These are phyloP conservation scores for Cardiocondyla obscurior DNA, from an alignment of 1,140 invertebrate genomes.

Conservation along the genomic window DNA sequence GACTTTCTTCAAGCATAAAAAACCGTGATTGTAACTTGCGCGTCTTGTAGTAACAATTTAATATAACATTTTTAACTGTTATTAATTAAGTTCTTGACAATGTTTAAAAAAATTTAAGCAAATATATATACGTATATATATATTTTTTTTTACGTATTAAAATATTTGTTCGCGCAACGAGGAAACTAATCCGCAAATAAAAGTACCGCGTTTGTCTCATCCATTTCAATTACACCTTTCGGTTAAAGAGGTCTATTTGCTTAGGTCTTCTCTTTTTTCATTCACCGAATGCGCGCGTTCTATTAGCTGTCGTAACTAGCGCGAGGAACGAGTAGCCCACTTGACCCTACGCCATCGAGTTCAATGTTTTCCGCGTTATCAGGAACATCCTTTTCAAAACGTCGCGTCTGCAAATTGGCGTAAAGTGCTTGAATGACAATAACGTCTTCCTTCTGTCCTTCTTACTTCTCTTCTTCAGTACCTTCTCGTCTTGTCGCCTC, in stretches of 20 bases:
- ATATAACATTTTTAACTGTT: background rate
- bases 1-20: background rate
- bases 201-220: background rate
- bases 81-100: background rate
- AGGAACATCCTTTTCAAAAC: conserved; percentile 77
- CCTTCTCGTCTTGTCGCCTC: conserved; percentile 16
- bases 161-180: background rate
- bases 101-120: background rate
- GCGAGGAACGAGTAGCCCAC: conserved; percentile 43
- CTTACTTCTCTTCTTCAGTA: background rate
- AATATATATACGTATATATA: no score
- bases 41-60: background rate
- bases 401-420: conserved; percentile 72
- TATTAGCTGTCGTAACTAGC: conserved; percentile 46
- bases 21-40: background rate
- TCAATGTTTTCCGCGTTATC: conserved; percentile 74
- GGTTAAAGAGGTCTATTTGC: background rate
- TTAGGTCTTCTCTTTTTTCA: background rate
- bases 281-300: background rate
- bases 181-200: background rate
- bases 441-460: conserved; percentile 35
- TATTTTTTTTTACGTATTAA: background rate
- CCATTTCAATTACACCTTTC: background rate
- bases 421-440: conserved; percentile 70
- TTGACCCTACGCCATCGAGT: conserved; percentile 58